A percentile compares a stretch with the other conserved stretches of the same genome.
These are phyloP conservation scores for Sycophila sp. DNA, from an alignment of 1,140 invertebrate genomes.

Conservation along the genomic window DNA sequence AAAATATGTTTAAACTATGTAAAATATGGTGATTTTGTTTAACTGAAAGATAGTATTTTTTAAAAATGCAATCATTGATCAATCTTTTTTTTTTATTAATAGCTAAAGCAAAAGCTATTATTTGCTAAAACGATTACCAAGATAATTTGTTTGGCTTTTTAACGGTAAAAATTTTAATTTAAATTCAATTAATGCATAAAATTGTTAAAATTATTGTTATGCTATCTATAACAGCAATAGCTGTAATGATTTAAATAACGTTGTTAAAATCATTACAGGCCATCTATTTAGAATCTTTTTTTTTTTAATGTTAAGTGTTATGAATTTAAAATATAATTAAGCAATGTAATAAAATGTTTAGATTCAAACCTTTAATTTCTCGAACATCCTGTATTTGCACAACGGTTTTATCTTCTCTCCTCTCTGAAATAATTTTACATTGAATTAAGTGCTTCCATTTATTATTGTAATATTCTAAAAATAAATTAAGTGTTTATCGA, in stretches of 20 bases:
- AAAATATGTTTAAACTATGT: too few relatives aligned
- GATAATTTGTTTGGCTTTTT: too few relatives aligned
- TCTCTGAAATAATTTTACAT: conserved; percentile 46
- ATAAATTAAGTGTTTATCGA: not conserved
- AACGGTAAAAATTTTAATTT: too few relatives aligned
- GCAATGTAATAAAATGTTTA: conserved; percentile 8
- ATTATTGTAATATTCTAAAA: not conserved
- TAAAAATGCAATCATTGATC: too few relatives aligned
- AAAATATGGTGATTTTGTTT: too few relatives aligned
- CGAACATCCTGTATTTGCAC: conserved; percentile 60
- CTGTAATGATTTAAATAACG: not conserved
- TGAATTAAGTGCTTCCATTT: not conserved
- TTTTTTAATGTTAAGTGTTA: not conserved
- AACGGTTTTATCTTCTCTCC: conserved; percentile 54
- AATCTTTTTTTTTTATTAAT: too few relatives aligned
- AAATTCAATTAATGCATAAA: too few relatives aligned
- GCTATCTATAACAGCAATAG: not conserved
- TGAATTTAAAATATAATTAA: conserved; percentile 16
- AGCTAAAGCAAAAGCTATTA: too few relatives aligned
- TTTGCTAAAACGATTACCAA: too few relatives aligned
- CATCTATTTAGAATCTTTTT: too few relatives aligned
- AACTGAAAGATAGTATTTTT: too few relatives aligned
- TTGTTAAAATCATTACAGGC: not conserved
- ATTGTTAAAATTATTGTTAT: not conserved
- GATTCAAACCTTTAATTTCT: conserved; percentile 63